Evolutionary conservation across 92 coral and sea anemone species (phyloP).

Genomic region (Siderastrea radians): DNA sequence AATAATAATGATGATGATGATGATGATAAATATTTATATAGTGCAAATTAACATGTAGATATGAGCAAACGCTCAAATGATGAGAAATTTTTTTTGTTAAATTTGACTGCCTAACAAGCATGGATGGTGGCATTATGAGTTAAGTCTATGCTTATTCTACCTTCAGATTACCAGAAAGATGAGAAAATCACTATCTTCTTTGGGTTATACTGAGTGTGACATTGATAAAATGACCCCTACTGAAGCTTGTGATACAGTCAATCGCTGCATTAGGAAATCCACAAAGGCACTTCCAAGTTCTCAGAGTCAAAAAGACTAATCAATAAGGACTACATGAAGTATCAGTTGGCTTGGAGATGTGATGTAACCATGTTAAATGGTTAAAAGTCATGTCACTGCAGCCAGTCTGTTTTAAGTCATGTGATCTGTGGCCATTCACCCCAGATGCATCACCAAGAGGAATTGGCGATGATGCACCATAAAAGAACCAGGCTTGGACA

Average conservation of each 20-base stretch:
- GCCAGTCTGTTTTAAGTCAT: too few species aligned
- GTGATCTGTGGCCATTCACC: too few species aligned
- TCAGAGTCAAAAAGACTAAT: neutral
- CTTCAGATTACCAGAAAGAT: conserved; percentile 58
- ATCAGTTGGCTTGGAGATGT: neutral
- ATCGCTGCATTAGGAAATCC: conserved; percentile 7
- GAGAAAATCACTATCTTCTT: conserved; percentile 48
- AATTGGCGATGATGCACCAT: too few species aligned
- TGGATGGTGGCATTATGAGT: neutral
- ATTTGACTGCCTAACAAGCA: too few species aligned
- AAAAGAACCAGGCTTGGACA: too few species aligned
- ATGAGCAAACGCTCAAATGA: too few species aligned
- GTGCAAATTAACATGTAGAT: too few species aligned
- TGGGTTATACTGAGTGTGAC: conserved; percentile 57
- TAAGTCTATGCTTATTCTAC: neutral
- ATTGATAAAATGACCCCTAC: conserved; percentile 60
- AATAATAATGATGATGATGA: too few species aligned
- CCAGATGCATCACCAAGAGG: too few species aligned
- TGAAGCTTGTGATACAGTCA: conserved; percentile 39
- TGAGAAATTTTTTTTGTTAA: too few species aligned
- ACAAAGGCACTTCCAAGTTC: neutral
- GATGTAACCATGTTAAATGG: neutral
- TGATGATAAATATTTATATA: too few species aligned
- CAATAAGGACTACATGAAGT: neutral
- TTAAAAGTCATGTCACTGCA: neutral